Base-by-base conservation (phyloP, 1,140 invertebrate genomes). In the Euglossa dilemma region DNA sequence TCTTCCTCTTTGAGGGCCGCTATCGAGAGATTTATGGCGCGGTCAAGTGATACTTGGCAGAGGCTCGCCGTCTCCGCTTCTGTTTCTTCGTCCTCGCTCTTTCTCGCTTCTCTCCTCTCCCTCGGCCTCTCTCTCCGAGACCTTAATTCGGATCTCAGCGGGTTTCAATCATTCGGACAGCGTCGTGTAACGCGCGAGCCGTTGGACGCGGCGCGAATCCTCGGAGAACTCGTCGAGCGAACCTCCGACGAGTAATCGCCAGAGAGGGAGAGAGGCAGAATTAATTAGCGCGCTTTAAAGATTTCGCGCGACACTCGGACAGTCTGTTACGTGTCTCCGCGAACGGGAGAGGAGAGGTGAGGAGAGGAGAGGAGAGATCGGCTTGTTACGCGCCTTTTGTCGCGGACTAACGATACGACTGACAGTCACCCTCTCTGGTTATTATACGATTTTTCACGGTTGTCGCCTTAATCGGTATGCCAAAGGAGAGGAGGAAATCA, bases 1-100 rank as follows among this genome's bases (percentile, higher is more conserved):
- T 83, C 79, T 56, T 50, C 63, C 70, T 56, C 71, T 70, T 76
- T 81, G 79, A 75, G 83, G 43, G 64, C 79, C 69, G 36, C 67
- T 75, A 85, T 85, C 84, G 84, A 85, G 74, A 79, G 84, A 85
- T 85, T 85, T 85, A 85, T 79, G 81, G 81, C 81, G 16, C 81
- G 81, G 75, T 79, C 81, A 85, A 85, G 82, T 77, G 84, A 85
- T 77, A 77, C 81, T 85, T 85, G 74, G 81, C 84, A 83, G 75
- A 83, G 66, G 80, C 67, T 52, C 52, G 25, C 52, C 20, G 25
- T 56, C 45, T 70, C 36, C 12, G 64, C 50, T 43, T 70, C 69
- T 50, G n/a, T 52, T 43, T 70, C 69, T 20, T 11, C 36, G 18
- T 43, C 43, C 9, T 43, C 66, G 25, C 50, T 28, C 45, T 69